A percentile compares a stretch with the other conserved stretches of the same genome.
phyloP scores from a whole-genome alignment of 2,113 vertebrate genomes.

The Bothrops jararaca region DNA sequence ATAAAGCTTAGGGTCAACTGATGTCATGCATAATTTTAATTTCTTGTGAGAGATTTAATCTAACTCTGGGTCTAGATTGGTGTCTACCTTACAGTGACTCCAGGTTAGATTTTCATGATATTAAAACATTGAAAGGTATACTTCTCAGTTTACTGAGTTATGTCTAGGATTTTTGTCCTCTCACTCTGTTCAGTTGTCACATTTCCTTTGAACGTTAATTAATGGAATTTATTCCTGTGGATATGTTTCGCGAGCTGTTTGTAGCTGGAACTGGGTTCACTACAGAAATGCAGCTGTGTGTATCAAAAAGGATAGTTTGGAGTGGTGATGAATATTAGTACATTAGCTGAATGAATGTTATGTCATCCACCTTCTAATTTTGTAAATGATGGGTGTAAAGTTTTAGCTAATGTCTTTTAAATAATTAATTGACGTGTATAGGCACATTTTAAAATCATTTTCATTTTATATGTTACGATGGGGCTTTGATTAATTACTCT shows the following conservation, averaged over 20 bases:
- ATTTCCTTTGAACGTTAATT: background rate
- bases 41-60: background rate
- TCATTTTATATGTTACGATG: conserved; percentile 61
- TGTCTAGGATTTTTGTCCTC: conserved; percentile 20
- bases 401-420: conserved; percentile 60
- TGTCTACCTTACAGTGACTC: background rate
- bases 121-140: conserved; percentile 19
- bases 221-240: background rate
- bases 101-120: background rate
- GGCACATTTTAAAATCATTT: conserved; percentile 60
- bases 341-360: background rate
- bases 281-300: background rate
- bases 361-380: conserved; percentile 43
- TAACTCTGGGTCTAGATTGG: background rate
- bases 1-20: conserved; percentile 18
- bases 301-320: conserved; percentile 7
- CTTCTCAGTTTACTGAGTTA: conserved; percentile 2
- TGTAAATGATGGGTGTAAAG: conserved; percentile 58
- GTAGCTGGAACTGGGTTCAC: background rate
- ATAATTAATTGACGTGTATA: conserved; percentile 64
- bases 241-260: background rate
- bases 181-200: background rate
- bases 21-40: background rate
- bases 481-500: conserved; percentile 65
- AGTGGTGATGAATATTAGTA: background rate